Evolutionary conservation across 2,888 invertebrate genomes (phyloP).

Genomic region (Sthenelais limicola): DNA sequence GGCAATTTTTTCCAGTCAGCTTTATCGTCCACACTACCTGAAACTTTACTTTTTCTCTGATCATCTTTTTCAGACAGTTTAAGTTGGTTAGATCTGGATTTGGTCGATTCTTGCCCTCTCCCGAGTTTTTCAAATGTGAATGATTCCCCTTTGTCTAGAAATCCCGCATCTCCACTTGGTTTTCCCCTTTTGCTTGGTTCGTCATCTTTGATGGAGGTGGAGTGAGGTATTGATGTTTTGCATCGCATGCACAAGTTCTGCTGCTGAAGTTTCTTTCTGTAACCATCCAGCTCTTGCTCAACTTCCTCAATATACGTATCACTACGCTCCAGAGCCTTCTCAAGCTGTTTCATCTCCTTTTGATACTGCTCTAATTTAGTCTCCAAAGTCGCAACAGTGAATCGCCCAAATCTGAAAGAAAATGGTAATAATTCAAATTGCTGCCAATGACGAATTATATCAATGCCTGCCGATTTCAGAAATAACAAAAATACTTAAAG

Average conservation of each 20-base stretch:
- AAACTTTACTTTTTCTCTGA: constrained; percentile 1
- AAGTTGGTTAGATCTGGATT: too few relatives aligned
- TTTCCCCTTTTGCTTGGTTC: not conserved
- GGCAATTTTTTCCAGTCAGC: not conserved
- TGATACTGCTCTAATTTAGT: constrained; percentile 63
- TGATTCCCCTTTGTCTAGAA: too few relatives aligned
- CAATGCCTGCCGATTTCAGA: too few relatives aligned
- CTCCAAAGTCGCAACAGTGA: constrained; percentile 67
- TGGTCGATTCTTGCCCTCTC: too few relatives aligned
- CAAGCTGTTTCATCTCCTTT: constrained; percentile 64
- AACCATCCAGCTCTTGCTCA: constrained; percentile 56
- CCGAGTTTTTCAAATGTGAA: too few relatives aligned
- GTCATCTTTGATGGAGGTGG: too few relatives aligned
- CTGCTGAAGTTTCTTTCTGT: constrained; percentile 7
- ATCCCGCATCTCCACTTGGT: too few relatives aligned
- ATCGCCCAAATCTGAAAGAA: constrained; percentile 64
- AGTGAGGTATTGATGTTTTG: too few relatives aligned
- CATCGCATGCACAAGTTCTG: constrained; percentile 3
- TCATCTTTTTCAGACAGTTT: not conserved
- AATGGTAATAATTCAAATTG: not conserved
- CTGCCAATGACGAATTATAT: too few relatives aligned
- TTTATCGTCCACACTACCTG: not conserved
- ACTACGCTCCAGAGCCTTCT: constrained; percentile 66
- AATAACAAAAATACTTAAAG: too few relatives aligned
- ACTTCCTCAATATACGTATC: constrained; percentile 68